Evolutionary conservation across 1,140 invertebrate species (phyloP).

Genomic region (Bathynomus jamesi): DNA sequence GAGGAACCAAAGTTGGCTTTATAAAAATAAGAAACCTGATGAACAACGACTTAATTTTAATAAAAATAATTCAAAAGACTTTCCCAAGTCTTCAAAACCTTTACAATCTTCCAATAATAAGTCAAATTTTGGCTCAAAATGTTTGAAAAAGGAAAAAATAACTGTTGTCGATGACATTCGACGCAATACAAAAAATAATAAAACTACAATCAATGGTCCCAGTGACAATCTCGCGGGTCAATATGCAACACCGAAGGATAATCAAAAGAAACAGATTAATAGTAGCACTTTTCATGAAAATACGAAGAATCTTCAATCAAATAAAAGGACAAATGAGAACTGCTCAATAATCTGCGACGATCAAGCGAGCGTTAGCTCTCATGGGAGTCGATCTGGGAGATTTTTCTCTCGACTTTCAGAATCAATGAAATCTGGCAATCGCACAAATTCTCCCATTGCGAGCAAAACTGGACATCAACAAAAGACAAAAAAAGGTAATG

Average conservation of each 20-base stretch:
- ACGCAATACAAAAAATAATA: neutral
- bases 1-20: slow-evolving; percentile 12
- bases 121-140: no score
- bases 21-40: neutral
- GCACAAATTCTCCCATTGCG: neutral
- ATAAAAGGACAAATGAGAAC: neutral
- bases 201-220: neutral
- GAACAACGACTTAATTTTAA: no score
- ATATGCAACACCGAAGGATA: neutral
- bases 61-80: no score
- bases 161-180: neutral
- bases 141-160: neutral
- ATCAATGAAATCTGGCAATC: neutral
- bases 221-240: neutral
- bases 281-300: neutral
- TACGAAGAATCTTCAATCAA: neutral
- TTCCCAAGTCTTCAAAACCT: no score
- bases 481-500: neutral
- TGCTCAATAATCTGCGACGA: neutral
- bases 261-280: neutral
- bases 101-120: no score
- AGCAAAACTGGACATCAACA: neutral
- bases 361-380: neutral
- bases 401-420: neutral
- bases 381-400: neutral